phyloP scores from a whole-genome alignment of 2,888 invertebrate species.

The Dinocampus coccinellae region DNA sequence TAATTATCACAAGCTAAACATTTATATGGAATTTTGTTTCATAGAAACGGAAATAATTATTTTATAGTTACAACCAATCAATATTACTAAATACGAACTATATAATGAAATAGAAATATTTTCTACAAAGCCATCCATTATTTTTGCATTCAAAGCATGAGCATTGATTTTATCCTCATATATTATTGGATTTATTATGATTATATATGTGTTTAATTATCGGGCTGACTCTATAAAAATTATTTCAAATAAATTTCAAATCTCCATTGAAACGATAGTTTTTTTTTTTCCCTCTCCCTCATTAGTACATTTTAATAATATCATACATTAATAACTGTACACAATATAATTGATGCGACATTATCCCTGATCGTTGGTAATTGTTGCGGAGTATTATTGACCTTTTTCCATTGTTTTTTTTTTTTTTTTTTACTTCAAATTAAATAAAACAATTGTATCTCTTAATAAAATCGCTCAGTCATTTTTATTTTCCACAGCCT shows the following conservation, averaged over 20 bases:
- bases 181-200: not conserved
- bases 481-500: constrained; percentile 26
- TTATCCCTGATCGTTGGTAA: not conserved
- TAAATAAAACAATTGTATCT: not conserved
- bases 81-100: not conserved
- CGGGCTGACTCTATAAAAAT: too few species aligned
- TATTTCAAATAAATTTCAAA: not conserved
- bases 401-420: not conserved
- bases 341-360: not conserved
- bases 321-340: not conserved
- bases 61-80: not conserved
- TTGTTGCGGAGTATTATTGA: not conserved
- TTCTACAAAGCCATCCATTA: not conserved
- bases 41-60: not conserved
- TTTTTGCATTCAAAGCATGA: not conserved
- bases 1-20: not conserved
- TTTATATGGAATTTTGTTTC: not conserved
- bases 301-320: not conserved
- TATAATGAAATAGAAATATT: not conserved
- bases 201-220: too few species aligned
- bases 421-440: not conserved
- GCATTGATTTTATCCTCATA: not conserved
- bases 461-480: not conserved
- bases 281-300: not conserved
- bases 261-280: not conserved